Conservation (phyloP, 2,888 invertebrate genomes). For the Brachynemurus nebulosus region DNA sequence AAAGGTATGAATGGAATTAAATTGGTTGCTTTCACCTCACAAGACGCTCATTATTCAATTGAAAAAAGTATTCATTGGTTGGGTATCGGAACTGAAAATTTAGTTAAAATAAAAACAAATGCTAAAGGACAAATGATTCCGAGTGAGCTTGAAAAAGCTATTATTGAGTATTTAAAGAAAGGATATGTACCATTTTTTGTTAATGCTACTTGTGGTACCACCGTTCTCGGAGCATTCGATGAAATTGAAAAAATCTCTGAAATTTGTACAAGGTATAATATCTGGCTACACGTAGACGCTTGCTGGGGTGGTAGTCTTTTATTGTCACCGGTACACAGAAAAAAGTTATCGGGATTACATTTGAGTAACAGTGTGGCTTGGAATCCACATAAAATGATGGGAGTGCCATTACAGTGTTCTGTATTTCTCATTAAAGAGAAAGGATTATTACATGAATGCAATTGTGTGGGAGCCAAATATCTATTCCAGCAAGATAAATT, state of each 20-base stretch:
- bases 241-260: slow-evolving; percentile 51
- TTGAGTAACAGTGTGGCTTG: slow-evolving; percentile 66
- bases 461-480: slow-evolving; percentile 59
- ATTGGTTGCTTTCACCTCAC: slow-evolving; percentile 59
- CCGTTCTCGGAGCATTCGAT: slow-evolving; percentile 74
- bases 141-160: slow-evolving; percentile 36
- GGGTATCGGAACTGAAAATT: slow-evolving; percentile 67
- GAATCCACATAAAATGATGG: slow-evolving; percentile 80
- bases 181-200: slow-evolving; percentile 52
- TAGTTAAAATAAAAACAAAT: slow-evolving; percentile 50
- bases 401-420: slow-evolving; percentile 66
- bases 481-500: slow-evolving; percentile 76
- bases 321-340: slow-evolving; percentile 48
- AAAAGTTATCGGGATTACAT: slow-evolving; percentile 48
- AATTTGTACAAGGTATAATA: slow-evolving; percentile 47
- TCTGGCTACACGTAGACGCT: slow-evolving; percentile 79
- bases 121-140: slow-evolving; percentile 50
- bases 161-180: background rate
- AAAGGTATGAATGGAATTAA: slow-evolving; percentile 50
- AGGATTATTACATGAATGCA: slow-evolving; percentile 43
- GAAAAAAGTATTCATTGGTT: slow-evolving; percentile 69
- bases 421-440: slow-evolving; percentile 47
- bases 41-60: slow-evolving; percentile 74
- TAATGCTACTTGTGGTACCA: slow-evolving; percentile 66
- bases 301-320: slow-evolving; percentile 68